Percentiles rank a stretch among this genome's conserved stretches.
Conservation (phyloP, 2,113 vertebrate genomes). For the Forbesichthys papilliferus region DNA sequence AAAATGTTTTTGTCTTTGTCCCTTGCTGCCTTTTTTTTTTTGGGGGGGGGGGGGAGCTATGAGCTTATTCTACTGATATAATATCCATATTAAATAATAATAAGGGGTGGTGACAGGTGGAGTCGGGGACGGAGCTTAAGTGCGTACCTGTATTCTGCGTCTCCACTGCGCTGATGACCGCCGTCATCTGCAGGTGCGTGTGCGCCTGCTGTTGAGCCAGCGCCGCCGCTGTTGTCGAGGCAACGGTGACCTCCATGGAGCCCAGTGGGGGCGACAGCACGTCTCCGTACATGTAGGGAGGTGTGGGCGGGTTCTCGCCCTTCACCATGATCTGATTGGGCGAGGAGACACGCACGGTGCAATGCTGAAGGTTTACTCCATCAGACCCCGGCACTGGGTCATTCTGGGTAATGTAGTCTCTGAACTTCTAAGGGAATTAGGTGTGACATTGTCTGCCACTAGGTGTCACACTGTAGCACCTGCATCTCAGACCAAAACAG, state of each 20-base stretch:
- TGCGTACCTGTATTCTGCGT: conserved; percentile 46
- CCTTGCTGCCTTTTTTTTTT: no score
- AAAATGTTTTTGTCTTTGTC: no score
- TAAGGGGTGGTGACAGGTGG: neutral
- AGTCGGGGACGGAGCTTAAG: neutral
- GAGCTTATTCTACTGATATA: no score
- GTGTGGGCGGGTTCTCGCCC: conserved; percentile 83
- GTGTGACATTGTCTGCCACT: no score
- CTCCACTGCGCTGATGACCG: conserved; percentile 24
- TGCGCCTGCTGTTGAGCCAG: conserved; percentile 24
- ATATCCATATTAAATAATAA: neutral
- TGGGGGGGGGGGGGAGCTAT: no score
- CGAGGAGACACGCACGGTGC: neutral
- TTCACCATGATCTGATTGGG: conserved; percentile 74
- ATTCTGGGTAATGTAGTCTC: no score
- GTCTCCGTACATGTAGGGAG: conserved; percentile 85
- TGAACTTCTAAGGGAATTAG: no score
- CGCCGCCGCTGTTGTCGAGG: conserved; percentile 36
- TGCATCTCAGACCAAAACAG: no score
- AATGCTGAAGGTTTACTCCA: neutral
- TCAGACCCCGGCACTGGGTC: no score
- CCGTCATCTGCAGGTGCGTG: conserved; percentile 22
- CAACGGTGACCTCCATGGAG: conserved; percentile 77
- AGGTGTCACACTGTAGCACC: no score
- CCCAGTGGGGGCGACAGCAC: conserved; percentile 77